Conservation (phyloP, 2,113 vertebrate genomes). For the Gymnocephalus cernua region DNA sequence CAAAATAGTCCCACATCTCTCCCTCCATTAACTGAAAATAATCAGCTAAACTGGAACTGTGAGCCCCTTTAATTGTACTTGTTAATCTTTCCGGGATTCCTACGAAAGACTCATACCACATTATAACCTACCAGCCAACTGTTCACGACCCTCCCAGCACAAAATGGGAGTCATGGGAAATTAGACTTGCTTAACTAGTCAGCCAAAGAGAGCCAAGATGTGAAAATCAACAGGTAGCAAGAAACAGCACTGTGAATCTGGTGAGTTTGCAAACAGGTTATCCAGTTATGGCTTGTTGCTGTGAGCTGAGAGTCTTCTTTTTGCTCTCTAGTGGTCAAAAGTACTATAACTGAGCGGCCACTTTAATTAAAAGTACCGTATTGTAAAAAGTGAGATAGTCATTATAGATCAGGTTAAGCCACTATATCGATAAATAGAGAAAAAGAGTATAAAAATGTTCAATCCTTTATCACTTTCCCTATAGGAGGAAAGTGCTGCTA, state of each 20-base stretch:
- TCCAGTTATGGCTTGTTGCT: neutral
- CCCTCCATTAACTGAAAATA: constrained; percentile 25
- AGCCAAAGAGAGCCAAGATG: neutral
- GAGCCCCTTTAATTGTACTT: constrained; percentile 22
- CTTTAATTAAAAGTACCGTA: neutral
- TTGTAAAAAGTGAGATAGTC: no score
- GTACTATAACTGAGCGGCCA: neutral
- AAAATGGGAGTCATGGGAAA: constrained; percentile 11
- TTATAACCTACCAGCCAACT: neutral
- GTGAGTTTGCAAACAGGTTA: neutral
- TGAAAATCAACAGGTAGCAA: neutral
- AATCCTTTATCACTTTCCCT: no score
- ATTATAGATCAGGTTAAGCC: no score
- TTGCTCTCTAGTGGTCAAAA: neutral
- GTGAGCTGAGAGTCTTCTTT: neutral
- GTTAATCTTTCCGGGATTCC: neutral
- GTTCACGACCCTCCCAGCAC: neutral
- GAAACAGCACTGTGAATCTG: neutral
- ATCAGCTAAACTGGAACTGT: constrained; percentile 17
- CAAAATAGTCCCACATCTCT: constrained; percentile 32
- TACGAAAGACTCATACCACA: neutral
- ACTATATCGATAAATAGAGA: no score
- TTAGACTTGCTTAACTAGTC: neutral
- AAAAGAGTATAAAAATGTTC: no score
- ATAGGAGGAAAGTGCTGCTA: no score